Evolutionary conservation across 2,113 vertebrate species (phyloP), one percentile per base, ranked within the genome.

Genomic region (Misgurnus mizolepis): DNA sequence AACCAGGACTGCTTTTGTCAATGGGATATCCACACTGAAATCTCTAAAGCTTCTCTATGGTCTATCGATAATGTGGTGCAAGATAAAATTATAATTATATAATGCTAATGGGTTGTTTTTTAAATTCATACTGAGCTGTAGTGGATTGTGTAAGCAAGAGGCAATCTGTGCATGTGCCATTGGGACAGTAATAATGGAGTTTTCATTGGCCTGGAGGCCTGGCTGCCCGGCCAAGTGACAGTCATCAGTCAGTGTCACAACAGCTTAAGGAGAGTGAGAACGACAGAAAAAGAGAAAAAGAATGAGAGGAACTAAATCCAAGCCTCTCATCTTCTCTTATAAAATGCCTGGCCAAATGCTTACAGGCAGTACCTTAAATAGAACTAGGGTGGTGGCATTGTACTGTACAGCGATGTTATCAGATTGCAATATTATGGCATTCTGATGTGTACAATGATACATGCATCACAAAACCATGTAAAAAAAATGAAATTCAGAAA

Each of bases 231-330:
- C 7, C 22, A 64, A 64, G 10, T 12, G 10, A 39, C 7, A 64
- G 22, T 62, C 61, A 62, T 62, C 61, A 39, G 27, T 64, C 39
- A 72, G 49, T 72, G 69, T 72, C 69, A 72, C 9, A 34, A 14
- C 0, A 56, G 22, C 34, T 49, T 53, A 14, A 72, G 6, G 5
- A 40, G 22, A 56, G 49, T 22, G 50, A 39, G 27, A 53, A 45
- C 4, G 17, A 22, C 8, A 8, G 8, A 55, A 67, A 10, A 15
- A 9, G 12, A n/a, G 0, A 18, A 17, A 9, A 6, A n/a, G 15
- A 56, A 8, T 5, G 2, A 56, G 61, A 70, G 14, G 4, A 55
- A 55, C 4, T 55, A 5, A 17, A 55, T 2, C 15, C 15, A 4
- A 56, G 7, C 17, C 53, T 17, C 53, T n/a, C 15, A 56, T 15